Evolutionary conservation across 1,140 invertebrate genomes (phyloP), one percentile per base, ranked within the genome.

Genomic region (Halotydeus destructor): DNA sequence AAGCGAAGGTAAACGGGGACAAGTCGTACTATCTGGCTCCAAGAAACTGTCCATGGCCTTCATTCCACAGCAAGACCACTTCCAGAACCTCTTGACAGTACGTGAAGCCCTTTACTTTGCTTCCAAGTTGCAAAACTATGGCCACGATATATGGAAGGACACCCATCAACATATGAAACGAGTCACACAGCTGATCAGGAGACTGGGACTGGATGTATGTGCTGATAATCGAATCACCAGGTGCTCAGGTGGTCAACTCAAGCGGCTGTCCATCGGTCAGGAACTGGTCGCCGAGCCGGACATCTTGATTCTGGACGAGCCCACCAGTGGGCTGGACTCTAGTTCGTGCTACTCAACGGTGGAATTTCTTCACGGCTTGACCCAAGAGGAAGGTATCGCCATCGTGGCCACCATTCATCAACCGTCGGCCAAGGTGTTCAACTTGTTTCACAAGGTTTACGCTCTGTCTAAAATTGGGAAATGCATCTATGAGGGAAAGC

Each of bases 41-140:
- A 38, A 37, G n/a, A 31, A 40, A 24, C 22, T 49, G 16, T 25
- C 22, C 5, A 26, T 49, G 2, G 40, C 23, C 24, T 26, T 45
- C 5, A 49, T 49, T 21, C 28, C 37, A 11, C 88, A 94, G 58
- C 82, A 91, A 54, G 86, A 93, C 59, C 78, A 82, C 49, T 65
- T 93, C 0, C 66, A 83, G 14, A 79, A 78, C 1, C 78, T 88
- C 57, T 64, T 94, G 6, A 82, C 79, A 0, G 82, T 91, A 5
- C 68, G 69, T 40, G 85, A 94, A 60, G 74, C 82, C 5, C 82
- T 93, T 78, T 74, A 70, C 54, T 75, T 85, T 14, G 82, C 85
- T 3, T 85, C 85, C 2, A 85, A 88, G 59, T 68, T 93, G 1
- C 91, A 91, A 64, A 51, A 43, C 41, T 36, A 27, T 8, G n/a